Percentiles rank a stretch among this genome's conserved stretches.
These are phyloP conservation scores for Cotesia chilonis DNA, from an alignment of 1,140 invertebrate species.

Conservation along the genomic window DNA sequence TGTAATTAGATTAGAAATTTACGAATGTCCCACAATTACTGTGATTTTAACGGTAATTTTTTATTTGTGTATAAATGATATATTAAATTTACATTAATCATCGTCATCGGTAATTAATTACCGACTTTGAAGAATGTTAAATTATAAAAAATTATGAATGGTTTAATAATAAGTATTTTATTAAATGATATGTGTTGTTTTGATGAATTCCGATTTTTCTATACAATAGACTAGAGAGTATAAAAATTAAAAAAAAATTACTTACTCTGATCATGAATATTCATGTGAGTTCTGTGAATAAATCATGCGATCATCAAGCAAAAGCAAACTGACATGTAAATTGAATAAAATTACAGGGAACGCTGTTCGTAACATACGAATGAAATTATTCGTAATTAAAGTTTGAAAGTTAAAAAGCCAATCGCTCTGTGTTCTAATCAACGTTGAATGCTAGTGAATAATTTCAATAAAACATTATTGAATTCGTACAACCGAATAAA, in stretches of 20 bases:
- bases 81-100: too few species aligned
- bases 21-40: too few species aligned
- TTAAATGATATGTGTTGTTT: background rate
- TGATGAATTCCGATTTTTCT: background rate
- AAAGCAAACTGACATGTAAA: background rate
- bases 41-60: too few species aligned
- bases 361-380: background rate
- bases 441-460: background rate
- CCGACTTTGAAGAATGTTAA: too few species aligned
- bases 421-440: slow-evolving; percentile 28
- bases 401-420: slow-evolving; percentile 28
- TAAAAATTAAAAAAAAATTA: slow-evolving; percentile 11
- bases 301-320: slow-evolving; percentile 19
- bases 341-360: slow-evolving; percentile 28
- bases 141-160: too few species aligned
- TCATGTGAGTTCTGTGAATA: slow-evolving; percentile 17
- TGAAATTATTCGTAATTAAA: slow-evolving; percentile 27
- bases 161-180: too few species aligned
- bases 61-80: too few species aligned
- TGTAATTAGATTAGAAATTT: too few species aligned
- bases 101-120: too few species aligned
- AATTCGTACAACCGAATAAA: slow-evolving; percentile 5
- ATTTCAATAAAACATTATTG: slow-evolving; percentile 23
- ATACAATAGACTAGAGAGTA: background rate
- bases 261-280: slow-evolving; percentile 22